Evolutionary conservation across 1,140 invertebrate species (phyloP).

Genomic region (Panonychus citri): DNA sequence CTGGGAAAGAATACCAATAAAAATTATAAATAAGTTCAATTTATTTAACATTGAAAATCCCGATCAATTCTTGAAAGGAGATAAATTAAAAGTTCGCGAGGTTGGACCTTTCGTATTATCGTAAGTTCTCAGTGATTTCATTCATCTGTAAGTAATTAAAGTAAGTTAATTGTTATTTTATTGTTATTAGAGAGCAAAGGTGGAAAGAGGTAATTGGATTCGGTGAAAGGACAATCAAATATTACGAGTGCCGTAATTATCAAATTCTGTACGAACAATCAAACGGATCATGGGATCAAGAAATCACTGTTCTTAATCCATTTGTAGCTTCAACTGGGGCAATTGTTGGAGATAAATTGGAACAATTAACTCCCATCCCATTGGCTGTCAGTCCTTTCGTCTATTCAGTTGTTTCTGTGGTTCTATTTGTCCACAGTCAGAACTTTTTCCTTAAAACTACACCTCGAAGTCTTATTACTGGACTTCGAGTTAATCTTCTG

Average conservation of each 20-base stretch:
- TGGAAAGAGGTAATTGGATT: slow-evolving; percentile 4
- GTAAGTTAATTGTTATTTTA: too few relatives aligned
- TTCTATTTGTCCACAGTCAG: background rate
- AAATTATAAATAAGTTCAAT: background rate
- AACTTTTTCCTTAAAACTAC: background rate
- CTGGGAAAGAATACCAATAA: background rate
- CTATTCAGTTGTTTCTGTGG: background rate
- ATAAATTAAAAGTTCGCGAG: background rate
- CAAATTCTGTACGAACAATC: background rate
- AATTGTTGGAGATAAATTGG: background rate
- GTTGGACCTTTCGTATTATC: background rate
- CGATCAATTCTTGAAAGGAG: background rate
- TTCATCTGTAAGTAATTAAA: too few relatives aligned
- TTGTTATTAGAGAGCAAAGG: background rate
- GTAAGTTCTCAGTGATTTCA: background rate
- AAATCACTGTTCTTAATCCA: slow-evolving; percentile 10
- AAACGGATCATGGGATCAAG: slow-evolving; percentile 1
- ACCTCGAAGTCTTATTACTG: background rate
- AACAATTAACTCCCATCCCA: background rate
- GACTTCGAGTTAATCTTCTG: background rate
- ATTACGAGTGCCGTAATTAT: slow-evolving; percentile 6
- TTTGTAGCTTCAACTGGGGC: background rate
- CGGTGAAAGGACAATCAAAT: slow-evolving; percentile 4
- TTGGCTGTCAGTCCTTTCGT: background rate
- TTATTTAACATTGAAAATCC: slow-evolving; percentile 3